Percentiles rank a stretch among this genome's conserved stretches.
Evolutionary conservation across 37 sponge, comb jelly and placozoan species (phyloP).

Genomic region (Chondrilla cf. caribensis): DNA sequence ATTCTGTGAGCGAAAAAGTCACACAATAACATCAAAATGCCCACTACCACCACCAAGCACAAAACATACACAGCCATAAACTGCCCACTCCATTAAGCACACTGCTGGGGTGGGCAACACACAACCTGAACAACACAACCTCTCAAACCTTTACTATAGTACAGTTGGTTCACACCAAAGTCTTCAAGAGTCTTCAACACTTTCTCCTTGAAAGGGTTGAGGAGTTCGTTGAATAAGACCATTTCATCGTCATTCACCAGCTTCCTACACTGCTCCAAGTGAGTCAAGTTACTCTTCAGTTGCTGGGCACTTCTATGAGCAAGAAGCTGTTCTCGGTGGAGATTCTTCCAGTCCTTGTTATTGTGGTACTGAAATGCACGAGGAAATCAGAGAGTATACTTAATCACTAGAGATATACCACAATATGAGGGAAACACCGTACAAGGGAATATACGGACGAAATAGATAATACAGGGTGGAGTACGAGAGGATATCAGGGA

Average conservation of each 20-base stretch:
- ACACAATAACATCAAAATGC: too few relatives aligned
- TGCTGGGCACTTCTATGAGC: slow-evolving; percentile 68
- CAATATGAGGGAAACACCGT: too few relatives aligned
- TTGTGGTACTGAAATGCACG: not conserved
- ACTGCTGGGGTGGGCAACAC: too few relatives aligned
- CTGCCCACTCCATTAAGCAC: too few relatives aligned
- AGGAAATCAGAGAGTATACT: too few relatives aligned
- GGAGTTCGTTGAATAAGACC: slow-evolving; percentile 9
- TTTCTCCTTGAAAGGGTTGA: slow-evolving; percentile 15
- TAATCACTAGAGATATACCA: too few relatives aligned
- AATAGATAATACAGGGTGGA: too few relatives aligned
- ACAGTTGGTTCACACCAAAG: slow-evolving; percentile 1
- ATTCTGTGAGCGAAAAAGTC: not conserved
- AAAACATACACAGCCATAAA: too few relatives aligned
- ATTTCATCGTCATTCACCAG: slow-evolving; percentile 40
- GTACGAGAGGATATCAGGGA: too few relatives aligned
- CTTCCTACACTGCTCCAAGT: slow-evolving; percentile 51
- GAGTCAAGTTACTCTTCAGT: slow-evolving; percentile 53
- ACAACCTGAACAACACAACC: not conserved
- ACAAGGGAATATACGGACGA: too few relatives aligned
- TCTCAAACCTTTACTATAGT: not conserved
- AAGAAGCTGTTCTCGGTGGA: slow-evolving; percentile 63
- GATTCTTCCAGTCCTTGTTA: slow-evolving; percentile 42
- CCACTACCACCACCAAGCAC: too few relatives aligned
- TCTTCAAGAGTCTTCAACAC: slow-evolving; percentile 31